A percentile compares a stretch with the other conserved stretches of the same genome.
phyloP scores from a whole-genome alignment of 2,888 invertebrate species.

The Megamerina dolium region DNA sequence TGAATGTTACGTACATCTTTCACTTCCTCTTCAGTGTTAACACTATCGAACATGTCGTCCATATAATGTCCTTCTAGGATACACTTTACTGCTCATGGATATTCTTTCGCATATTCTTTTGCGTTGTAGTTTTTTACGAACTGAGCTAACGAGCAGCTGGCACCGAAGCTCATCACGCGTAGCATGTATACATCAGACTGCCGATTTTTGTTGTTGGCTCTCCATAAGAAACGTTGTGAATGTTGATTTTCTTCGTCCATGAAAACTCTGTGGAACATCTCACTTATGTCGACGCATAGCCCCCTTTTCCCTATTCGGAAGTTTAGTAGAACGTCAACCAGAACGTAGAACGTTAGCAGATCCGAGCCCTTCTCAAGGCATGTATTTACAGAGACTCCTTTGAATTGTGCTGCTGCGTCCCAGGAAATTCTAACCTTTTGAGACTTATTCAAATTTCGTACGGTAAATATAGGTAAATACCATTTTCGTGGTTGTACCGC shows the following conservation, averaged over 20 bases:
- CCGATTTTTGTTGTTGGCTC: constrained; percentile 11
- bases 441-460: constrained; percentile 28
- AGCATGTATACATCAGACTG: constrained; percentile 20
- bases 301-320: constrained; percentile 37
- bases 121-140: constrained; percentile 22
- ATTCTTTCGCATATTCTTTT: constrained; percentile 13
- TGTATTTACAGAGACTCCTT: constrained; percentile 29
- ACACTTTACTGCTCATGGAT: constrained; percentile 17
- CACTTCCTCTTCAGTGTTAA: constrained; percentile 21
- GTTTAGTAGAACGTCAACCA: constrained; percentile 36
- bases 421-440: constrained; percentile 28
- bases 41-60: constrained; percentile 30
- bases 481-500: constrained; percentile 16
- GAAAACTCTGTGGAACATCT: constrained; percentile 29
- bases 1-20: constrained; percentile 9
- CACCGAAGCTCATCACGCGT: constrained; percentile 26
- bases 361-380: constrained; percentile 34
- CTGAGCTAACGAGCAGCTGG: constrained; percentile 24
- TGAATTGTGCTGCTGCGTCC: constrained; percentile 31
- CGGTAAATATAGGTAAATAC: constrained; percentile 28
- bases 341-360: constrained; percentile 23
- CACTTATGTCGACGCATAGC: constrained; percentile 28
- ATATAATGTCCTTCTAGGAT: constrained; percentile 24
- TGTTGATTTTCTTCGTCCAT: constrained; percentile 28
- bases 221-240: constrained; percentile 35